A percentile compares a stretch with the other conserved stretches of the same genome.
Evolutionary conservation across 2,113 vertebrate genomes (phyloP).

Genomic region (Stegostoma tigrinum): DNA sequence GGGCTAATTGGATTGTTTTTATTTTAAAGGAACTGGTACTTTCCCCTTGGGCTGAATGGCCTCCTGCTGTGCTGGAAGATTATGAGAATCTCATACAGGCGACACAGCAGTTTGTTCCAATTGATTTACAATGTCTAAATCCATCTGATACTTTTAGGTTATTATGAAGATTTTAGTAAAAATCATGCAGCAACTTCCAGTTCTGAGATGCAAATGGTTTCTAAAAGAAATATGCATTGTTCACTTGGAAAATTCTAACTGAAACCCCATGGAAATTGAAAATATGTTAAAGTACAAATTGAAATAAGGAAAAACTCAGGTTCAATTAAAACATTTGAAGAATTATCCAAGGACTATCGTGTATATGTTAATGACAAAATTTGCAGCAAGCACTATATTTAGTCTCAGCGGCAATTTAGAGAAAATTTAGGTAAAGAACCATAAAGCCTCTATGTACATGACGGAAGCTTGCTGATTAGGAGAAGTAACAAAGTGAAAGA

Average conservation of each 20-base stretch:
- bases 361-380: not conserved
- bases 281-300: not conserved
- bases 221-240: not conserved
- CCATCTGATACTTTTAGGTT: not conserved
- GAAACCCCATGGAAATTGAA: not conserved
- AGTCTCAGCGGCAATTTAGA: not conserved
- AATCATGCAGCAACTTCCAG: not conserved
- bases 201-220: not conserved
- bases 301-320: not conserved
- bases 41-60: not conserved
- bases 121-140: too few species aligned
- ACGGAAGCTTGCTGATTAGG: too few species aligned
- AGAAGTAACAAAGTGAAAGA: too few species aligned
- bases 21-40: not conserved
- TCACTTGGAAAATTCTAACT: not conserved
- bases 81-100: not conserved
- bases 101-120: too few species aligned
- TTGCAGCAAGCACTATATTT: not conserved
- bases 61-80: not conserved
- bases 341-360: not conserved
- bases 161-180: not conserved
- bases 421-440: too few species aligned
- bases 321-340: not conserved
- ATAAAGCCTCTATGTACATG: too few species aligned
- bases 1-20: not conserved